Evolutionary conservation across 2,113 vertebrate genomes (phyloP).

Genomic region (Hirundichthys speculiger): DNA sequence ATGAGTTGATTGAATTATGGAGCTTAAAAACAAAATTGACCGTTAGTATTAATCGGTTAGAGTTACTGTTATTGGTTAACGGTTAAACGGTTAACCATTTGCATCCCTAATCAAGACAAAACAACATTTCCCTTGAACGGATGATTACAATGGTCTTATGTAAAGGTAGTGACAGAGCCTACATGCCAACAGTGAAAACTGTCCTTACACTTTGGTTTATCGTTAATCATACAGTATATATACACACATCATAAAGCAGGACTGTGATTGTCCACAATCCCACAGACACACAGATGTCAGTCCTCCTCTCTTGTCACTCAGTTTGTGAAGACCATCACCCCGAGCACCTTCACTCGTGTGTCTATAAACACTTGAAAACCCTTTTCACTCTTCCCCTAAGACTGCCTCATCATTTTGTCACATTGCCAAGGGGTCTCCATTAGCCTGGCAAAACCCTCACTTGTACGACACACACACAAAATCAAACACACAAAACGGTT

Average conservation of each 20-base stretch:
- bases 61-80: too few relatives aligned
- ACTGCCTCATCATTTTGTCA: slow-evolving; percentile 94
- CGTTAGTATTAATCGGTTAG: too few relatives aligned
- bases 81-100: too few relatives aligned
- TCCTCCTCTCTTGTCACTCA: slow-evolving; percentile 80
- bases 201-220: neutral
- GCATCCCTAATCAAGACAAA: neutral
- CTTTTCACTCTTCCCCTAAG: slow-evolving; percentile 87
- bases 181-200: neutral
- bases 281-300: slow-evolving; percentile 57
- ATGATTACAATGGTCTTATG: neutral
- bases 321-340: slow-evolving; percentile 80
- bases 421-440: slow-evolving; percentile 93
- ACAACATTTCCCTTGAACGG: neutral
- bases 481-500: slow-evolving; percentile 84
- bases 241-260: neutral
- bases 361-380: slow-evolving; percentile 93
- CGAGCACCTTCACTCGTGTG: slow-evolving; percentile 86
- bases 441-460: slow-evolving; percentile 89
- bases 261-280: slow-evolving; percentile 74
- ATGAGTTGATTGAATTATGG: too few relatives aligned
- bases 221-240: slow-evolving; percentile 5
- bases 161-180: neutral
- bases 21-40: too few relatives aligned
- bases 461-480: slow-evolving; percentile 79